These are phyloP conservation scores for Agrochola litura DNA, from an alignment of 2,888 invertebrate genomes.

Conservation along the genomic window DNA sequence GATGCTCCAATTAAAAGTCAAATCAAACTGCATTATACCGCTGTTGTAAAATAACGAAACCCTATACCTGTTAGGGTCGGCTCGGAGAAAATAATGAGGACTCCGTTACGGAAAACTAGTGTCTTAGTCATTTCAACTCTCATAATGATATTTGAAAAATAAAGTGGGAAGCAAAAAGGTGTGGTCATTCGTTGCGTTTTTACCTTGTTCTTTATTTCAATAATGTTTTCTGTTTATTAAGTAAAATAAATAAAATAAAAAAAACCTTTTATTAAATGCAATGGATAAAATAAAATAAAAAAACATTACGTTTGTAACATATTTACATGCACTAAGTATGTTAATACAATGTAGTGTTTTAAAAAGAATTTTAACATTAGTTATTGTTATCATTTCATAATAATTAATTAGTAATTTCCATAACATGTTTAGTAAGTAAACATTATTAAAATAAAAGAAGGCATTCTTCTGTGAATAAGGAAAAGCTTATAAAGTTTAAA, in stretches of 20 bases:
- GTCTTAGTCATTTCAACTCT: constrained; percentile 13
- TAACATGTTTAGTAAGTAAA: background rate
- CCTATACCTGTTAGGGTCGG: constrained; percentile 46
- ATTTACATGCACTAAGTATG: no score
- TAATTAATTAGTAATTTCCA: no score
- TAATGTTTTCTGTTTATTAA: background rate
- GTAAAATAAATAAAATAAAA: background rate
- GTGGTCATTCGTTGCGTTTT: background rate
- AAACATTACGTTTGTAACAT: no score
- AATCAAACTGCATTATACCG: constrained; percentile 70
- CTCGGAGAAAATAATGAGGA: constrained; percentile 40
- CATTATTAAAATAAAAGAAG: background rate
- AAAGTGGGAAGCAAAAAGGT: background rate
- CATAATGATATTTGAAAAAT: constrained; percentile 10
- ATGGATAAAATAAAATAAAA: no score
- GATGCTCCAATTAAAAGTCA: constrained; percentile 74
- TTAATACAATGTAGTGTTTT: no score
- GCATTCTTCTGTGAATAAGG: no score
- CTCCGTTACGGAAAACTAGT: constrained; percentile 30
- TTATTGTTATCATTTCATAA: no score
- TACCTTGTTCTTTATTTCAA: background rate
- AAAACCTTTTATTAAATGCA: no score
- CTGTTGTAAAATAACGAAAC: constrained; percentile 58
- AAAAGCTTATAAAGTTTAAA: no score
- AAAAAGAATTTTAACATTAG: no score